Conservation (phyloP, 1,140 invertebrate genomes). For the Myzus persicae region DNA sequence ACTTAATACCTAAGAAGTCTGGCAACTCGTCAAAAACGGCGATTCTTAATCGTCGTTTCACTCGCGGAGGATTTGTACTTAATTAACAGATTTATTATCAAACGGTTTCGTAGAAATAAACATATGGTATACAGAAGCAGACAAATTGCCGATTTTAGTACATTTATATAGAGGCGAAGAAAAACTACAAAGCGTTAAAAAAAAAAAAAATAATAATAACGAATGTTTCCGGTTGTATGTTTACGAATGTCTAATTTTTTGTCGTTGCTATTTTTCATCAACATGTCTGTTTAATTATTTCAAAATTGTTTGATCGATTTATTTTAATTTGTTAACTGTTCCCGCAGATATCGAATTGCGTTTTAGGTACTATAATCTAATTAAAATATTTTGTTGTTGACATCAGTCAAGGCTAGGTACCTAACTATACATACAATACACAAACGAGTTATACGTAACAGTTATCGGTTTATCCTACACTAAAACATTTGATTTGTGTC, state of each 20-base stretch:
- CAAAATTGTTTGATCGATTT: neutral
- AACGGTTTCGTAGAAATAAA: neutral
- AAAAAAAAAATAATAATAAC: neutral
- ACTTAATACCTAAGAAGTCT: neutral
- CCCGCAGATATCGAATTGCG: neutral
- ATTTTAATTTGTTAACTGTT: neutral
- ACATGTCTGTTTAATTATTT: neutral
- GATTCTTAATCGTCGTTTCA: neutral
- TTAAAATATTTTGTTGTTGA: constrained; percentile 2
- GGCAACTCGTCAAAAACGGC: neutral
- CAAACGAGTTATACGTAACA: neutral
- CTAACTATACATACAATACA: neutral
- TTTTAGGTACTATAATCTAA: neutral
- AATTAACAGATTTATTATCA: neutral
- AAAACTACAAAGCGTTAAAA: neutral
- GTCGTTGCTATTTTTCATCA: neutral
- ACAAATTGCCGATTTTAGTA: neutral
- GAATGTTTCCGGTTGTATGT: neutral
- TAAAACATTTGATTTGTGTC: neutral
- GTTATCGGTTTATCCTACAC: neutral
- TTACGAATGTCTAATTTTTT: neutral
- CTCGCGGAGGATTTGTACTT: neutral
- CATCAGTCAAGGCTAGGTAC: neutral
- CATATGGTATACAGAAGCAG: neutral
- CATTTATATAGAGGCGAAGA: neutral